A percentile compares a stretch with the other conserved stretches of the same genome.
These are phyloP conservation scores for Uromys caudimaculatus DNA, from an alignment of 2,797 vertebrate genomes.

Conservation along the genomic window DNA sequence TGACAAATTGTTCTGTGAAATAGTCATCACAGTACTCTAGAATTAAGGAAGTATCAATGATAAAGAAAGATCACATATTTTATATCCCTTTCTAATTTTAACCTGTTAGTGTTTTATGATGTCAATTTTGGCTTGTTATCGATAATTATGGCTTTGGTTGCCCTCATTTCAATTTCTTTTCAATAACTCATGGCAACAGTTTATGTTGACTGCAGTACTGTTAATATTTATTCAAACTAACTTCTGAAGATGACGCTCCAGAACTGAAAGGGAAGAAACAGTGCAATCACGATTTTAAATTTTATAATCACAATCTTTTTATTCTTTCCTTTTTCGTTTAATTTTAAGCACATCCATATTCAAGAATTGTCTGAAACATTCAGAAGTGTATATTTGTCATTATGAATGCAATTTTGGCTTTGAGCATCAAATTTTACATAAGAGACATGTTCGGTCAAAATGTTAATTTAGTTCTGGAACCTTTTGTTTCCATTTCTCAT, in stretches of 20 bases:
- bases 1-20: slow-evolving; percentile 17
- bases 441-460: not conserved
- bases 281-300: not conserved
- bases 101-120: not conserved
- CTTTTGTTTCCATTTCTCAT: slow-evolving; percentile 15
- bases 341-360: not conserved
- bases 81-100: not conserved
- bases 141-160: not conserved
- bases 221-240: not conserved
- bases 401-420: not conserved
- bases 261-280: not conserved
- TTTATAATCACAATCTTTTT: not conserved
- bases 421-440: not conserved
- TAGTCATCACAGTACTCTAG: not conserved
- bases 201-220: not conserved
- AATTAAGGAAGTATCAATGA: not conserved
- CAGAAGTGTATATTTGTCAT: not conserved
- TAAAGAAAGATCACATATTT: not conserved
- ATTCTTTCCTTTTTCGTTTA: slow-evolving; percentile 1
- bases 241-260: not conserved
- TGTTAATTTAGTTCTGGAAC: slow-evolving; percentile 28
- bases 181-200: not conserved
- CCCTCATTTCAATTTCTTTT: not conserved
- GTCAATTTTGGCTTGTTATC: not conserved
- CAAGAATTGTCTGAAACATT: not conserved